Evolutionary conservation across 1,140 invertebrate genomes (phyloP).

Genomic region (fruit fly (Drosophila melanogaster)): Release_6_plus_ISO1_MT NT_033779.5:8905501-8906000

Average conservation of each 20-base stretch:
- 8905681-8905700: too few relatives aligned
- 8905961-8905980: constrained; percentile 30
- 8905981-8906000: constrained; percentile 70
- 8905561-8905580: not conserved
- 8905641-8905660: too few relatives aligned
- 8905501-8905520: constrained; percentile 54
- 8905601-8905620: too few relatives aligned
- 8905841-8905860: constrained; percentile 41
- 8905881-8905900: constrained; percentile 83
- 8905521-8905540: constrained; percentile 60
- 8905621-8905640: too few relatives aligned
- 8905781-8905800: constrained; percentile 28
- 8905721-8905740: not conserved
- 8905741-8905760: constrained; percentile 11
- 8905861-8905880: constrained; percentile 59
- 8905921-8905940: constrained; percentile 17
- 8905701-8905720: constrained; percentile 10
- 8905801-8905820: constrained; percentile 20
- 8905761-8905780: constrained; percentile 33
- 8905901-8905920: constrained; percentile 32
- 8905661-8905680: not conserved
- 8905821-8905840: constrained; percentile 45
- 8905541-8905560: constrained; percentile 9
- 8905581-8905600: too few relatives aligned
- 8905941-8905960: constrained; percentile 40